Conservation (phyloP, 2,888 invertebrate genomes). For the Caenorhabditis sinica region DNA sequence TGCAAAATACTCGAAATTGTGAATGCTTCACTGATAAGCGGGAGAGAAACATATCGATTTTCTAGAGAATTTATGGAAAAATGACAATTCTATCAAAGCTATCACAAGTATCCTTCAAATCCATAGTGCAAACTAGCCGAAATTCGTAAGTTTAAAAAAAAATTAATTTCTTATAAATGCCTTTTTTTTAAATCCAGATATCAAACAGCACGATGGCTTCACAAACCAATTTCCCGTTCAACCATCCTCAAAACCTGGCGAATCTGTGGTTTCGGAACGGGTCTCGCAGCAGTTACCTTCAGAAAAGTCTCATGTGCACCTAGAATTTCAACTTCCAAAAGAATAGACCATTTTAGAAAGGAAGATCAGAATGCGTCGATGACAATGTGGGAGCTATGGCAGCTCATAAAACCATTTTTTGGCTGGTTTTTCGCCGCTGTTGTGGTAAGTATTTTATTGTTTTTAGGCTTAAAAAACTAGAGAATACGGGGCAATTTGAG, state of each 20-base stretch:
- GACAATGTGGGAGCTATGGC: conserved; percentile 73
- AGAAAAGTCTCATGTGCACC: conserved; percentile 52
- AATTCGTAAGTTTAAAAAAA: conserved; percentile 35
- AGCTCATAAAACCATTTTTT: conserved; percentile 76
- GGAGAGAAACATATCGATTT: conserved; percentile 28
- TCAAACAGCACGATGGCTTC: conserved; percentile 45
- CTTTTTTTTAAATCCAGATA: conserved; percentile 40
- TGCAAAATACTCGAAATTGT: neutral
- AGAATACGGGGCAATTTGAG: too few relatives aligned
- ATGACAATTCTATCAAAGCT: conserved; percentile 65
- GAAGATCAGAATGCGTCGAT: conserved; percentile 52
- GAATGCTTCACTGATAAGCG: conserved; percentile 45
- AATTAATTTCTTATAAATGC: neutral
- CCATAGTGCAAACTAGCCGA: conserved; percentile 32
- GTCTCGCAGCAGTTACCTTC: conserved; percentile 44
- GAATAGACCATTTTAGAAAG: conserved; percentile 66
- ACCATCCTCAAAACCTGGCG: conserved; percentile 49
- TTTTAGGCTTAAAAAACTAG: too few relatives aligned
- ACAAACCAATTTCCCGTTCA: conserved; percentile 46
- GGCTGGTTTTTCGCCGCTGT: conserved; percentile 80
- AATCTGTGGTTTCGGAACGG: conserved; percentile 58
- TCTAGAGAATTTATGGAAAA: conserved; percentile 1
- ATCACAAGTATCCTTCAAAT: conserved; percentile 37
- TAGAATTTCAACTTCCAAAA: conserved; percentile 64
- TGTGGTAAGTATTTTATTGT: conserved; percentile 66